Evolutionary conservation across 37 sponge, comb jelly and placozoan species (phyloP), one percentile per base, ranked within the genome.

Genomic region (Chondrilla cf. caribensis): DNA sequence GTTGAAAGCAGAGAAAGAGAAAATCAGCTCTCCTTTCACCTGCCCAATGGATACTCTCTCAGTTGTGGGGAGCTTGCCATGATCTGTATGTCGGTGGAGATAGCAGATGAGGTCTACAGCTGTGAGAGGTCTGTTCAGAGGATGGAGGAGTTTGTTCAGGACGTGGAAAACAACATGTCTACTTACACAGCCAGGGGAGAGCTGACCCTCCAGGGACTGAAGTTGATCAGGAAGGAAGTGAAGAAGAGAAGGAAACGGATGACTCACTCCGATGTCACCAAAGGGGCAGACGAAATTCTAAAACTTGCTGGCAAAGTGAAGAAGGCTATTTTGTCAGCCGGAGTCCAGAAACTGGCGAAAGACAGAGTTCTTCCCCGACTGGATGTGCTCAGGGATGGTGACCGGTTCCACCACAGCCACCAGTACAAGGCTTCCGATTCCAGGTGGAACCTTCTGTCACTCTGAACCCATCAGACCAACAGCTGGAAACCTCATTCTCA

Each of bases 371-470:
- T 90, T 0, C 44, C 79, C 31, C 83, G 80, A 26, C 67, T 90
- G 21, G 42, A 60, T 22, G 26, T 36, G 8, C 87, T 90, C 4
- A 35, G 51, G 7, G 81, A 83, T 35, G 38, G 57, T 38, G 41
- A 79, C 26, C 64, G 76, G 31, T 62, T 79, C 21, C 90, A 90
- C 58, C 80, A 35, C 21, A 83, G 55, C 25, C 65, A 80, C 67
- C 90, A 90, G 55, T 86, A 86, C 71, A 59, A 71, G 44, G 68
- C 66, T 6, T 41, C 68, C 21, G 87, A 90, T 41, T 58, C 58
- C 0, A 79, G 68, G 0, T 90, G 90, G 90, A 84, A 90, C 78
- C 42, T 89, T 21, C 25, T 42, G n/a, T n/a, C n/a, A n/a, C n/a
- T n/a, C n/a, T n/a, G n/a, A n/a, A n/a, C n/a, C n/a, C n/a, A n/a